phyloP scores from a whole-genome alignment of 2,888 invertebrate species.

The Parelbella ahira region DNA sequence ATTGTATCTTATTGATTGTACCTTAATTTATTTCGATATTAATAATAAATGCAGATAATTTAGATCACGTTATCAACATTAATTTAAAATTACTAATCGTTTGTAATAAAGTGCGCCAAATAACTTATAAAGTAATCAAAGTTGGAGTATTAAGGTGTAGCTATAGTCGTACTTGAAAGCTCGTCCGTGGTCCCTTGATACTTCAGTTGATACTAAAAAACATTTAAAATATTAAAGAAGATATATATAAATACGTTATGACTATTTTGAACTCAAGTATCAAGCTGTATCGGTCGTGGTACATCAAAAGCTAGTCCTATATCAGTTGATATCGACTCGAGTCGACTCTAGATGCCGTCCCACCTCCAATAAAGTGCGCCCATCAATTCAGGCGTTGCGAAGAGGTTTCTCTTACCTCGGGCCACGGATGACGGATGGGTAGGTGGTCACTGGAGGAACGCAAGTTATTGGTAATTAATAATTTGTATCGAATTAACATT shows the following conservation, averaged over 20 bases:
- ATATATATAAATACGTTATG: no score
- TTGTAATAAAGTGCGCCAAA: no score
- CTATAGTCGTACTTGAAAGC: no score
- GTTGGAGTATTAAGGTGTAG: not conserved
- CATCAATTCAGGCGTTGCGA: slow-evolving; percentile 52
- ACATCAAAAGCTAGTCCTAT: slow-evolving; percentile 54
- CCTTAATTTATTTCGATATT: no score
- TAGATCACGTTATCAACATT: no score
- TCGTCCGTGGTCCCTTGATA: no score
- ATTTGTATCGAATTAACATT: slow-evolving; percentile 24
- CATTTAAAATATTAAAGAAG: no score
- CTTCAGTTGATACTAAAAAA: no score
- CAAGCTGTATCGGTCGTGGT: slow-evolving; percentile 32
- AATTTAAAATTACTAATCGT: no score
- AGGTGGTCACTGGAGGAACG: slow-evolving; percentile 19
- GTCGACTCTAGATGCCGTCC: slow-evolving; percentile 56
- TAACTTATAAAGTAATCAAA: no score
- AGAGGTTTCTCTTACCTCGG: slow-evolving; percentile 26
- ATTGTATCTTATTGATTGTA: no score
- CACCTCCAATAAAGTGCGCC: slow-evolving; percentile 67
- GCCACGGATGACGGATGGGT: slow-evolving; percentile 45
- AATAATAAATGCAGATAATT: no score
- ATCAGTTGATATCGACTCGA: slow-evolving; percentile 63
- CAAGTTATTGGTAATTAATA: slow-evolving; percentile 30
- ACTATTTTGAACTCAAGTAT: slow-evolving; percentile 16